Evolutionary conservation across 2,113 vertebrate genomes (phyloP).

Genomic region (Cebidichthys violaceus): DNA sequence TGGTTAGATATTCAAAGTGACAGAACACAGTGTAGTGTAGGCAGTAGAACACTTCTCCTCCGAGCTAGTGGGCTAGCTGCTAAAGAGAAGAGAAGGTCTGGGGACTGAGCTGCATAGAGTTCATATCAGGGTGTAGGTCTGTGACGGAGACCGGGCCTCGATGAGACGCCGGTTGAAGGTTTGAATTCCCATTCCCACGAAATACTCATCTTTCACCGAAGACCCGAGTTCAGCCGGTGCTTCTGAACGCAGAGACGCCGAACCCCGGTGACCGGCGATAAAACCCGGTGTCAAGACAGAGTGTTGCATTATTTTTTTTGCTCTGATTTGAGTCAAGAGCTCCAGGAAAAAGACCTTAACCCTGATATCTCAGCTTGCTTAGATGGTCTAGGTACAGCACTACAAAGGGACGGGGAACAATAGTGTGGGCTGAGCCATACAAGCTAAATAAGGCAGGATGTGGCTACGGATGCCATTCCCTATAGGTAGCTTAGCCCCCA

Average conservation of each 20-base stretch:
- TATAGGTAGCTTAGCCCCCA: conserved; percentile 47
- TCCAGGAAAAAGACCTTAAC: conserved; percentile 12
- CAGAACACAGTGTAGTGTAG: conserved; percentile 31
- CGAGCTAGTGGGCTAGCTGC: conserved; percentile 5
- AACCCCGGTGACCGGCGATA: not conserved
- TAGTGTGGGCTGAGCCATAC: conserved; percentile 13
- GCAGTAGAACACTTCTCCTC: conserved; percentile 18
- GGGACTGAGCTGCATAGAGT: conserved; percentile 50
- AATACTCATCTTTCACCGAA: conserved; percentile 17
- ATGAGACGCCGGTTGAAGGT: conserved; percentile 17
- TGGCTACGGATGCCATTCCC: conserved; percentile 46
- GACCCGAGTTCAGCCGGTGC: conserved; percentile 4
- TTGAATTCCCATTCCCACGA: conserved; percentile 1
- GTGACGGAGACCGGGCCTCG: not conserved
- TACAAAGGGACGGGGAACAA: not conserved
- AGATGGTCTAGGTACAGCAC: conserved; percentile 19
- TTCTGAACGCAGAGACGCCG: not conserved
- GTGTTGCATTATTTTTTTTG: not conserved
- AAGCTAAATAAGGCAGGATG: conserved; percentile 50
- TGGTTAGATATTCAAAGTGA: conserved; percentile 16
- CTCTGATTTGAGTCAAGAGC: not conserved
- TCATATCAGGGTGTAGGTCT: conserved; percentile 4
- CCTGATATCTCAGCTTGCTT: conserved; percentile 37
- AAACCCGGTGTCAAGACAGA: conserved; percentile 7
- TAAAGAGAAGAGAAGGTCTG: not conserved